Evolutionary conservation across 2,888 invertebrate genomes (phyloP), one percentile per base, ranked within the genome.

Genomic region (Deladenus siricidicola): DNA sequence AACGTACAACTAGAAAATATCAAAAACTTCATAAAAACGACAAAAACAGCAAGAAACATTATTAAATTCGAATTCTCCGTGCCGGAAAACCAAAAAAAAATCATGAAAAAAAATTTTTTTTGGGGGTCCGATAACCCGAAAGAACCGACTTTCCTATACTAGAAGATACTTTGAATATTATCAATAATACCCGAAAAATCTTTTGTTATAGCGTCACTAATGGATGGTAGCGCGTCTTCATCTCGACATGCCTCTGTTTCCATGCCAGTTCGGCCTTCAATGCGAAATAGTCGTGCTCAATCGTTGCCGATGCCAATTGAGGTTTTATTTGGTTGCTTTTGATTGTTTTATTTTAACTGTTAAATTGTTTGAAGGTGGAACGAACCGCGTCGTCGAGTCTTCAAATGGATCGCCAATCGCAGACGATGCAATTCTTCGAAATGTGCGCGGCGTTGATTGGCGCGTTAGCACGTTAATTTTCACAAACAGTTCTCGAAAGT

Each of bases 341-440:
- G 24, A 10, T n/a, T 21, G 10, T 52, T 53, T 53, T 29, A 6
- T 10, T 47, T n/a, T 47, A n/a, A n/a, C 24, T 10, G n/a, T 47
- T 6, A 47, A 47, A 47, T 30, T n/a, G 1, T 44, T 34, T 60
- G n/a, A 3, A 60, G 60, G 60, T 60, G 1, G 60, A 50, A 47
- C 57, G 57, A n/a, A 26, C 57, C 34, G 49, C 57, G n/a, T 29
- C 47, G 6, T 29, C 49, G 6, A 56, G n/a, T 39, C 43, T 47
- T 14, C 43, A 54, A 6, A 53, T 39, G 29, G 29, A 39, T 26
- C 50, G 49, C 52, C 93, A 96, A 79, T 79, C 78, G 10, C 92
- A 93, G 81, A 96, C 96, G 1, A 92, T 99, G 89, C 96, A 98
- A 83, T 99, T 99, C 83, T 99, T 99, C 79, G 98, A 99, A 83